A percentile compares a stretch with the other conserved stretches of the same genome.
Evolutionary conservation across 2,888 invertebrate species (phyloP).

Genomic region (Vandiemenella viatica): DNA sequence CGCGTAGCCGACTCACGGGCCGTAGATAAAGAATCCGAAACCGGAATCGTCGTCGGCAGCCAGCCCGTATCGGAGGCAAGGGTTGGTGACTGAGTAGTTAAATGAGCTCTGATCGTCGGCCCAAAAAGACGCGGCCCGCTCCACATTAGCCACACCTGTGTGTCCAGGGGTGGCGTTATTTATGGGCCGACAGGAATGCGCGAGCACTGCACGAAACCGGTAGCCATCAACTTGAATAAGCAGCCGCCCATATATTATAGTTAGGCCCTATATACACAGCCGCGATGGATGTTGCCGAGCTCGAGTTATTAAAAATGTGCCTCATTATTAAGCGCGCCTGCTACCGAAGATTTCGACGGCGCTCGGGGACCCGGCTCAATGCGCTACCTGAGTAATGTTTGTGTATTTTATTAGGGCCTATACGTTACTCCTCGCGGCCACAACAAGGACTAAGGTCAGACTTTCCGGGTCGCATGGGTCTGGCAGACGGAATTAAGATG

Average conservation of each 20-base stretch:
- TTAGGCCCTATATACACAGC: constrained; percentile 4
- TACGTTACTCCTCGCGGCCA: no score
- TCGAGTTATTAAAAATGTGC: constrained; percentile 2
- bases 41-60: no score
- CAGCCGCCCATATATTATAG: constrained; percentile 5
- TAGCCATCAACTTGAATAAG: constrained; percentile 8
- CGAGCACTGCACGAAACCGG: constrained; percentile 5
- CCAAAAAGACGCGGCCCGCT: no score
- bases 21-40: no score
- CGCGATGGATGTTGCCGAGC: neutral
- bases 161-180: constrained; percentile 2
- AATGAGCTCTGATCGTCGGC: no score
- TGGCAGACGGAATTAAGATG: no score
- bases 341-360: constrained; percentile 1
- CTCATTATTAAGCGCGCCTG: constrained; percentile 1
- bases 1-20: no score
- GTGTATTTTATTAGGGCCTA: neutral
- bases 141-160: neutral
- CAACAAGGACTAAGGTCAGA: no score
- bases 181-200: constrained; percentile 2
- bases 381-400: neutral
- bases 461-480: no score
- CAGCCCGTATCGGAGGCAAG: no score
- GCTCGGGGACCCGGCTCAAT: neutral
- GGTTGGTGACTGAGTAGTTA: no score